These are phyloP conservation scores for Desmodus rotundus DNA, from an alignment of 2,113 vertebrate species.

Conservation along the genomic window DNA sequence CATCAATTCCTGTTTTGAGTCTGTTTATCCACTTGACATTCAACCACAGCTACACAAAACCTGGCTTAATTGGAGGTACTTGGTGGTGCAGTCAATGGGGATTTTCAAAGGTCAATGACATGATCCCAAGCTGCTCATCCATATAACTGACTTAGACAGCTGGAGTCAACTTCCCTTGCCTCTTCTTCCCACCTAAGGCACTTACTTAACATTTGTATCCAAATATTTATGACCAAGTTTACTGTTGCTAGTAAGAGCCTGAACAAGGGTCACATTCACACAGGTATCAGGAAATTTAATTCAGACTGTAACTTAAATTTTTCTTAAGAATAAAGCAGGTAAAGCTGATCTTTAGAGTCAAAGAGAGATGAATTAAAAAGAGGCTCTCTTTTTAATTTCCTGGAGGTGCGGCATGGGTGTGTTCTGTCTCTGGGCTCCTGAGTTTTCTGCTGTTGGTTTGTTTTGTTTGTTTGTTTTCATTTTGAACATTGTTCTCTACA, in stretches of 20 bases:
- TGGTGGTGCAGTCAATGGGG: background rate
- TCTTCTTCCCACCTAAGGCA: background rate
- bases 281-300: background rate
- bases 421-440: too few species aligned
- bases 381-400: constrained; percentile 10
- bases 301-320: background rate
- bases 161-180: background rate
- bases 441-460: background rate
- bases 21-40: constrained; percentile 56
- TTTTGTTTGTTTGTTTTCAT: background rate
- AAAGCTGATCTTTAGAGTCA: background rate
- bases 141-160: background rate
- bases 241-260: background rate
- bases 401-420: background rate
- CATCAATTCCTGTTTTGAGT: background rate
- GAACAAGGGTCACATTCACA: background rate
- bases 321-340: constrained; percentile 14
- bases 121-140: background rate
- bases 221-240: background rate
- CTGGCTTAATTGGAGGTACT: constrained; percentile 39
- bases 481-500: background rate
- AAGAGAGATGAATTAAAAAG: constrained; percentile 14
- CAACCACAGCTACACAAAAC: background rate
- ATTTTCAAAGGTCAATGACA: constrained; percentile 51
- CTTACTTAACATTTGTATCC: background rate